These are phyloP conservation scores for Pristiophorus japonicus DNA, from an alignment of 2,113 vertebrate species.

Conservation along the genomic window DNA sequence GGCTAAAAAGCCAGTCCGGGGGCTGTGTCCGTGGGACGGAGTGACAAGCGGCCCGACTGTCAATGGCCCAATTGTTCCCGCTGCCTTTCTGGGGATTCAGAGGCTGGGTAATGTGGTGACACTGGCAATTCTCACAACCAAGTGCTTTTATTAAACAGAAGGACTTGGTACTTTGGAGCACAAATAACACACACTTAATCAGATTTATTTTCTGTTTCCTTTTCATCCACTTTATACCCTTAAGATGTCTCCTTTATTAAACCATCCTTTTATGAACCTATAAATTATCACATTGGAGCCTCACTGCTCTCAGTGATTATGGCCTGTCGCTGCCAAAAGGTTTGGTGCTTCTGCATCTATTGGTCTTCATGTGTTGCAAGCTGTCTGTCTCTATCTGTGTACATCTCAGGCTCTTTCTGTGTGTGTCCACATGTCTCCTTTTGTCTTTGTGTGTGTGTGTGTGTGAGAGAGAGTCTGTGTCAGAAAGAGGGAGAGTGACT, in stretches of 20 bases:
- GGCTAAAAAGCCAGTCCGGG: neutral
- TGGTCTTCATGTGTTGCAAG: neutral
- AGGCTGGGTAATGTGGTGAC: no score
- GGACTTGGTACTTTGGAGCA: neutral
- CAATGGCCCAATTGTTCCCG: neutral
- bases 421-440: neutral
- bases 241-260: neutral
- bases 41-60: neutral
- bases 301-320: neutral
- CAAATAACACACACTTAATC: neutral
- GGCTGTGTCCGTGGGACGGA: neutral
- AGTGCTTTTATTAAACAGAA: neutral
- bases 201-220: constrained; percentile 1
- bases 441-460: neutral
- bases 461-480: no score
- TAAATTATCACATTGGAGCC: neutral
- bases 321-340: neutral
- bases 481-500: no score
- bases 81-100: neutral
- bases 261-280: neutral
- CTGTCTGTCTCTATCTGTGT: neutral
- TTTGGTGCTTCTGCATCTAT: neutral
- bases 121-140: neutral
- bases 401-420: neutral
- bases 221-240: neutral